phyloP scores from a whole-genome alignment of 2,113 vertebrate species.

The Corydoras sp. region DNA sequence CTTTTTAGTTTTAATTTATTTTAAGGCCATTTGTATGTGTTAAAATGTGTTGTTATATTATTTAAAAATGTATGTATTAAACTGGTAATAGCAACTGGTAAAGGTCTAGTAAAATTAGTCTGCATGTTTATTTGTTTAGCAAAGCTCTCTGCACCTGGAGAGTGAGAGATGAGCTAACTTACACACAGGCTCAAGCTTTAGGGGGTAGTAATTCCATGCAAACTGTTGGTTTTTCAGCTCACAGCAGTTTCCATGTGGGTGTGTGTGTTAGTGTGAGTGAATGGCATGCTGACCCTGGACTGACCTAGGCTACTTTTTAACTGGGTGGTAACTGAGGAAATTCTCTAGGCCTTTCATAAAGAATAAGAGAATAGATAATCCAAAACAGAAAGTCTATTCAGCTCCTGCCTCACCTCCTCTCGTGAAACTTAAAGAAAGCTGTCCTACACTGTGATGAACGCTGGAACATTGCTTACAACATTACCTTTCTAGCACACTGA shows the following conservation, averaged over 20 bases:
- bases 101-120: too few species aligned
- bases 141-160: conserved; percentile 10
- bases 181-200: conserved; percentile 26
- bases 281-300: conserved; percentile 48
- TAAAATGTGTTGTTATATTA: too few species aligned
- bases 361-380: conserved; percentile 54
- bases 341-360: conserved; percentile 38
- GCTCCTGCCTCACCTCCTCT: conserved; percentile 29
- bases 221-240: conserved; percentile 49
- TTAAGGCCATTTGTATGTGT: too few species aligned
- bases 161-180: conserved; percentile 35
- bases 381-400: conserved; percentile 46
- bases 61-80: too few species aligned
- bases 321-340: conserved; percentile 47
- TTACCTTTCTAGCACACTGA: conserved; percentile 35
- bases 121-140: conserved; percentile 16
- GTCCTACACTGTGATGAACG: conserved; percentile 49
- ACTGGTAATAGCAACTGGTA: too few species aligned
- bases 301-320: conserved; percentile 54
- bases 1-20: too few species aligned
- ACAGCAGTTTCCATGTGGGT: conserved; percentile 21
- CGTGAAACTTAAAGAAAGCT: conserved; percentile 54
- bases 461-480: conserved; percentile 37
- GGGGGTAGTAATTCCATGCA: conserved; percentile 36
- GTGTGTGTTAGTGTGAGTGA: conserved; percentile 45